phyloP scores from a whole-genome alignment of 1,140 invertebrate species.

The Ips nitidus region DNA sequence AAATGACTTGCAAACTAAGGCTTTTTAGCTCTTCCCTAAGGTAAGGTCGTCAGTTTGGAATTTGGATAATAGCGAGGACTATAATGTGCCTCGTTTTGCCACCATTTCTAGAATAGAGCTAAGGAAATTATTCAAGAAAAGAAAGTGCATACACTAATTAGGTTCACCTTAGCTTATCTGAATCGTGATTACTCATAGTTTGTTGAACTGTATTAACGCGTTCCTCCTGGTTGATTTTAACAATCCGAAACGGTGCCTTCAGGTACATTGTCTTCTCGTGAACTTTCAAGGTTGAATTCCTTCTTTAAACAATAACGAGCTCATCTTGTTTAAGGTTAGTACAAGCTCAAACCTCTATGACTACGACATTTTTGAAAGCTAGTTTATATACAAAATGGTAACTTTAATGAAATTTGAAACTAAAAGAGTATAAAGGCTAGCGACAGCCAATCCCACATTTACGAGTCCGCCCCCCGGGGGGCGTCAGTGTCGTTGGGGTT shows the following conservation, averaged over 20 bases:
- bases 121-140: neutral
- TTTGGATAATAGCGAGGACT: neutral
- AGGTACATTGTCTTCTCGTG: slow-evolving; percentile 21
- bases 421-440: no score
- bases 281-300: slow-evolving; percentile 16
- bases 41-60: neutral
- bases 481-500: neutral
- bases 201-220: slow-evolving; percentile 11
- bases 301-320: neutral
- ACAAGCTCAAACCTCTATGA: neutral
- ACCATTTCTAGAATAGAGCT: neutral
- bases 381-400: no score
- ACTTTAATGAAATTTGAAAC: no score
- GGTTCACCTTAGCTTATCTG: neutral
- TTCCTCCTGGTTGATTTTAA: slow-evolving; percentile 21
- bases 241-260: slow-evolving; percentile 10
- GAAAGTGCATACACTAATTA: neutral
- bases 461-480: neutral
- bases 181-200: slow-evolving; percentile 2
- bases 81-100: neutral
- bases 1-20: neutral
- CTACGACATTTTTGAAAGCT: no score
- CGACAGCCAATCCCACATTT: neutral
- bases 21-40: neutral
- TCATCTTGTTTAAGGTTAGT: neutral